phyloP scores from a whole-genome alignment of 2,888 invertebrate genomes.

The Nysson spinosus region DNA sequence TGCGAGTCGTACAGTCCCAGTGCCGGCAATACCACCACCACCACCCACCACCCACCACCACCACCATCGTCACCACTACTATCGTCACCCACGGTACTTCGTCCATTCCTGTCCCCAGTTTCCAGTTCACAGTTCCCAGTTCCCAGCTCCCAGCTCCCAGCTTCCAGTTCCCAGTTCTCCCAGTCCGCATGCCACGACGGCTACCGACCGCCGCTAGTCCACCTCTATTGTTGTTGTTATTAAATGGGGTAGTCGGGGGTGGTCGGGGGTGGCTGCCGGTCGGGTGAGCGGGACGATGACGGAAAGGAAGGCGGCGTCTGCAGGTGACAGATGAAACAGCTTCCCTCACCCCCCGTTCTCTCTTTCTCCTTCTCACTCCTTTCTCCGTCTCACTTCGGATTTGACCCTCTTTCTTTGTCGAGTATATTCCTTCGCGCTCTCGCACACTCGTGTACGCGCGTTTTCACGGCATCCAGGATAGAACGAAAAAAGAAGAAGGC shows the following conservation, averaged over 20 bases:
- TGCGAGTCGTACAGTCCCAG: conserved; percentile 70
- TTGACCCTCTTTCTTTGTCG: conserved; percentile 22
- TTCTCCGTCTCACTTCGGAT: conserved; percentile 1
- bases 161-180: no score
- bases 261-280: conserved; percentile 54
- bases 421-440: conserved; percentile 39
- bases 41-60: conserved; percentile 7
- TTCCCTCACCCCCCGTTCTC: conserved; percentile 59
- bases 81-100: conserved; percentile 30
- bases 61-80: conserved; percentile 24
- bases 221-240: conserved; percentile 77
- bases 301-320: conserved; percentile 78
- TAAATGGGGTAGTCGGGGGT: conserved; percentile 69
- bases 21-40: conserved; percentile 26
- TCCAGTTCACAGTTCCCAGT: conserved; percentile 50
- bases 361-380: conserved; percentile 43
- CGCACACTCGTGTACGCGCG: conserved; percentile 10
- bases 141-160: conserved; percentile 52
- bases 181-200: conserved; percentile 63
- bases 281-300: conserved; percentile 74
- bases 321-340: conserved; percentile 78
- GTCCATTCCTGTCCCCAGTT: conserved; percentile 31
- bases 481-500: background rate
- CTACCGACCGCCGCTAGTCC: conserved; percentile 67
- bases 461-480: conserved; percentile 10